A percentile compares a stretch with the other conserved stretches of the same genome.
These are phyloP conservation scores for Kuschelorhynchus macadamiae DNA, from an alignment of 2,888 invertebrate species.

Conservation along the genomic window DNA sequence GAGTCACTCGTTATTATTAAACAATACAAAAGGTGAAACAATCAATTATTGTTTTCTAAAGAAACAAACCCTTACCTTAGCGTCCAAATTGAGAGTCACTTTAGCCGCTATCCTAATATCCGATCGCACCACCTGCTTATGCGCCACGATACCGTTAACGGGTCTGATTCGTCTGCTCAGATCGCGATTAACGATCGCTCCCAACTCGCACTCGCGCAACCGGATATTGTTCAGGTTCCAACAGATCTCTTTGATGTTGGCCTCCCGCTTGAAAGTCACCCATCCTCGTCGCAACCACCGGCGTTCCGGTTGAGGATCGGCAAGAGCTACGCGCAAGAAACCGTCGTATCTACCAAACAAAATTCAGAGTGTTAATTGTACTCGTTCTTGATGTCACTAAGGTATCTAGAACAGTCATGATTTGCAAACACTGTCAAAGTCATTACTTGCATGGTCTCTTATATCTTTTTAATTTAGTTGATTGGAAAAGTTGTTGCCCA, in stretches of 20 bases:
- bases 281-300: constrained; percentile 97
- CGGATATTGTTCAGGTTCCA: constrained; percentile 96
- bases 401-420: too few relatives aligned
- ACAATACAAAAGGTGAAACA: too few relatives aligned
- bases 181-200: constrained; percentile 97
- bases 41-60: too few relatives aligned
- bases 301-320: constrained; percentile 96
- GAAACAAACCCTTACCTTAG: constrained; percentile 71
- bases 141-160: constrained; percentile 90
- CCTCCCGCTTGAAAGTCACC: constrained; percentile 97
- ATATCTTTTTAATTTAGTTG: too few relatives aligned
- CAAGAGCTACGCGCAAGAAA: constrained; percentile 94
- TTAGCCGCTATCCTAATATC: constrained; percentile 95
- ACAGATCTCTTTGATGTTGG: constrained; percentile 99
- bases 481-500: too few relatives aligned
- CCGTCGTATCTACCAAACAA: constrained; percentile 83
- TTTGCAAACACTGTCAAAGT: too few relatives aligned
- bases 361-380: not conserved
- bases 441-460: too few relatives aligned
- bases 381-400: too few relatives aligned
- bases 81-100: constrained; percentile 92
- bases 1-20: too few relatives aligned
- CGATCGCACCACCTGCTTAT: constrained; percentile 88
- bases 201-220: constrained; percentile 90
- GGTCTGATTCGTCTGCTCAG: constrained; percentile 93